phyloP scores from a whole-genome alignment of 2,888 invertebrate species.

The Drosophila barbarae region DNA sequence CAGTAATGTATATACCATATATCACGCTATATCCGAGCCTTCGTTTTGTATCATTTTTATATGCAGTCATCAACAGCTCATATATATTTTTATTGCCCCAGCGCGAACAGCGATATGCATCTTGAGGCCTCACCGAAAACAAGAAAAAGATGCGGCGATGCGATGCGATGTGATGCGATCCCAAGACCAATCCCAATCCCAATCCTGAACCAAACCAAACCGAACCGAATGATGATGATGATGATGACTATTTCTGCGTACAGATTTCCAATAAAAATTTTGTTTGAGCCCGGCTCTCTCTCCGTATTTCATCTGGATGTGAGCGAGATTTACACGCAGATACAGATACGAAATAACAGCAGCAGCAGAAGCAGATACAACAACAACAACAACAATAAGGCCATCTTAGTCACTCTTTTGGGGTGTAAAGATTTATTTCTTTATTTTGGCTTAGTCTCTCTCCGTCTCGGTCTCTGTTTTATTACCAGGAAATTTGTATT shows the following conservation, averaged over 20 bases:
- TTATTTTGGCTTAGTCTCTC: constrained; percentile 53
- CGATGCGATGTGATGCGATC: constrained; percentile 23
- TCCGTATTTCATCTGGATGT: constrained; percentile 63
- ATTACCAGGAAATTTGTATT: constrained; percentile 73
- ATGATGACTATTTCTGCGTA: constrained; percentile 71
- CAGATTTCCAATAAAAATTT: constrained; percentile 73
- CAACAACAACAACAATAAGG: constrained; percentile 5
- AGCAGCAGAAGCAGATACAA: constrained; percentile 50
- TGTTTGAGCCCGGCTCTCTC: constrained; percentile 37
- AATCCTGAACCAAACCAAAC: neutral
- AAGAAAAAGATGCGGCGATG: constrained; percentile 37
- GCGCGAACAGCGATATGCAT: constrained; percentile 64
- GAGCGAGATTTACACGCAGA: constrained; percentile 70
- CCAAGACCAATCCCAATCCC: constrained; percentile 26
- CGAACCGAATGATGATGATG: constrained; percentile 18
- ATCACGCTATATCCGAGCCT: constrained; percentile 11
- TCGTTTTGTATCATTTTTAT: constrained; percentile 66
- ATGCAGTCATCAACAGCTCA: constrained; percentile 74
- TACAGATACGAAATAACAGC: constrained; percentile 61
- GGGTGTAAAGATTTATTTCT: constrained; percentile 68
- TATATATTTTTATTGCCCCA: constrained; percentile 73
- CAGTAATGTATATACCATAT: constrained; percentile 1
- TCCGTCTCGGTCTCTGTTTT: constrained; percentile 48
- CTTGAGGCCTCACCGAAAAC: constrained; percentile 54
- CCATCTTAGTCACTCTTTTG: constrained; percentile 57